Conservation (phyloP, 2,888 invertebrate species). For the Spodoptera littoralis region DNA sequence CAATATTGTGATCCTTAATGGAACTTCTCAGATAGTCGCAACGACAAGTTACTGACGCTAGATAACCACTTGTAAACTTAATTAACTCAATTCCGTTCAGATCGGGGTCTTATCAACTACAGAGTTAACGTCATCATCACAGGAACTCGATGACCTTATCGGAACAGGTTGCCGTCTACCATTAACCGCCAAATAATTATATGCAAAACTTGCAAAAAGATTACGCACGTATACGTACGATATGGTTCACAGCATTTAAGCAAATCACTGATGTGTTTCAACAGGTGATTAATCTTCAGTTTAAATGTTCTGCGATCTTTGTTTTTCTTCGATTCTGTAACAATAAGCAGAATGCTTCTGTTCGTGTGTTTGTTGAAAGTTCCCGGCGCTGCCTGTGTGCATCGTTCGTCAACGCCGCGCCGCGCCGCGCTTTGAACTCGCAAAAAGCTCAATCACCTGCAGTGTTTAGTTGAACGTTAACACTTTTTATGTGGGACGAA, state of each 20-base stretch:
- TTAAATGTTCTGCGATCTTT: not conserved
- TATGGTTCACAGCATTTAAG: no score
- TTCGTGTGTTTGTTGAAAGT: conserved; percentile 36
- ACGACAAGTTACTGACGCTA: conserved; percentile 3
- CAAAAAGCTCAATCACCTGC: conserved; percentile 40
- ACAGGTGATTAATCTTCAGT: not conserved
- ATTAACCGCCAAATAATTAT: not conserved
- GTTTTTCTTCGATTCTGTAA: conserved; percentile 5
- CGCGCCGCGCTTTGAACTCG: conserved; percentile 56
- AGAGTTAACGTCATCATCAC: conserved; percentile 20
- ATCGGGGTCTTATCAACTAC: conserved; percentile 10
- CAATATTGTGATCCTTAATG: no score
- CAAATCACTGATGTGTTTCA: no score
- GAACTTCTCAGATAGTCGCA: no score
- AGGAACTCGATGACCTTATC: conserved; percentile 30
- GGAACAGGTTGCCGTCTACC: not conserved
- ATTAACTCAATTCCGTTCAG: conserved; percentile 9
- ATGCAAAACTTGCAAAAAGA: not conserved
- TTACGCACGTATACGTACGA: no score
- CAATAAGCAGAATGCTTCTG: conserved; percentile 24
- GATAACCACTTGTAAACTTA: conserved; percentile 19
- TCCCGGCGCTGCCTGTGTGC: conserved; percentile 51
- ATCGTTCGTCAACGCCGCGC: conserved; percentile 55
- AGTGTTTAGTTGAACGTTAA: conserved; percentile 3
- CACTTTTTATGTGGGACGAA: conserved; percentile 18